These are phyloP conservation scores for Epirrita christyi DNA, from an alignment of 2,888 invertebrate genomes.

Conservation along the genomic window DNA sequence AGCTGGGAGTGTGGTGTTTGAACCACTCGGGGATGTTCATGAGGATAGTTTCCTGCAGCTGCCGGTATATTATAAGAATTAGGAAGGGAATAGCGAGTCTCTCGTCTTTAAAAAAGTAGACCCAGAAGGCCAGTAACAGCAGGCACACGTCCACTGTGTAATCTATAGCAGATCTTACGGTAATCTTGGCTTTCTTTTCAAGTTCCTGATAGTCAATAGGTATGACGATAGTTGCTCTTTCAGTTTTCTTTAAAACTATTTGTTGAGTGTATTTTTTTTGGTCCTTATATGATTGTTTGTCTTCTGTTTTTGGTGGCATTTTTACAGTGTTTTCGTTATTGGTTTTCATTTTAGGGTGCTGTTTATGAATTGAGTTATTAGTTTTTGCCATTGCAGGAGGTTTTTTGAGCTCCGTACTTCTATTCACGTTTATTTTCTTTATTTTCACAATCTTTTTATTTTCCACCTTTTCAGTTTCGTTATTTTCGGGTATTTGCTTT, in stretches of 20 bases:
- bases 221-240: conserved; percentile 76
- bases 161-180: conserved; percentile 88
- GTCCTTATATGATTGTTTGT: conserved; percentile 42
- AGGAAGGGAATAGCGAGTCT: conserved; percentile 92
- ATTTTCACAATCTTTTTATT: conserved; percentile 47
- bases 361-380: conserved; percentile 46
- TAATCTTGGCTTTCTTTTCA: conserved; percentile 86
- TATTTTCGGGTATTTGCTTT: conserved; percentile 67
- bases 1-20: conserved; percentile 64
- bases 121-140: conserved; percentile 90
- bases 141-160: conserved; percentile 91
- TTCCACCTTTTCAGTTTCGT: conserved; percentile 46
- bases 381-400: conserved; percentile 34
- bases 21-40: conserved; percentile 86
- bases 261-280: conserved; percentile 59
- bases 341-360: conserved; percentile 38
- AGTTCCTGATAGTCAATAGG: conserved; percentile 83
- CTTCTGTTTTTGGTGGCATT: conserved; percentile 34
- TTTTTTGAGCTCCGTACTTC: conserved; percentile 45
- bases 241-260: conserved; percentile 69
- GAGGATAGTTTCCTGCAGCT: conserved; percentile 87
- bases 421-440: conserved; percentile 48
- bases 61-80: conserved; percentile 90
- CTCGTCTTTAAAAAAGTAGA: conserved; percentile 92
- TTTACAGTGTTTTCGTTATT: conserved; percentile 36